phyloP scores from a whole-genome alignment of 1,140 invertebrate genomes.

The Chrysomallon squamiferum region DNA sequence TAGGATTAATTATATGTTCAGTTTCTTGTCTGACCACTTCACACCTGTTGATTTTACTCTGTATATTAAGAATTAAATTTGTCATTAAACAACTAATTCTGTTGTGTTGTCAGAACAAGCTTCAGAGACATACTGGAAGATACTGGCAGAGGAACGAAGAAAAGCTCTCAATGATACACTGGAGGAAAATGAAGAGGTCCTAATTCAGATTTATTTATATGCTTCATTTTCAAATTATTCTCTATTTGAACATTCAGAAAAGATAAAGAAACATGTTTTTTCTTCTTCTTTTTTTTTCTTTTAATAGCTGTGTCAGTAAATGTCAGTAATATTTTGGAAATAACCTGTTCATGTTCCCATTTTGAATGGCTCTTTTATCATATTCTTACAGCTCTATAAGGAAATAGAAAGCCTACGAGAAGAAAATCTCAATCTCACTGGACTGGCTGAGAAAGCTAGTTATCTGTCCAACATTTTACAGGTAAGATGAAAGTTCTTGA shows the following conservation, averaged over 20 bases:
- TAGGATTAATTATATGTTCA: too few relatives aligned
- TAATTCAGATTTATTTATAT: too few relatives aligned
- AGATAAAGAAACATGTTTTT: too few relatives aligned
- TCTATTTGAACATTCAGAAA: neutral
- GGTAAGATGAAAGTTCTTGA: constrained; percentile 25
- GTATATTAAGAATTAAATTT: too few relatives aligned
- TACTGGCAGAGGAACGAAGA: constrained; percentile 44
- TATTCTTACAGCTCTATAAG: constrained; percentile 37
- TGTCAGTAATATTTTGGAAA: too few relatives aligned
- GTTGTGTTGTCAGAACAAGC: constrained; percentile 31
- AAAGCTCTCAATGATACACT: constrained; percentile 46
- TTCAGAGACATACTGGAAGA: constrained; percentile 46
- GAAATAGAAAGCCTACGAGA: constrained; percentile 31
- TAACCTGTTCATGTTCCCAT: too few relatives aligned
- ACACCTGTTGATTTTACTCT: too few relatives aligned
- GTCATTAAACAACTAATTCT: too few relatives aligned
- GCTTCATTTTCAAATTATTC: neutral
- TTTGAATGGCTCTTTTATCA: too few relatives aligned
- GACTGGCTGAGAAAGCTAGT: constrained; percentile 36
- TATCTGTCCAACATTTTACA: constrained; percentile 36
- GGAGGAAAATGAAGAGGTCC: constrained; percentile 47
- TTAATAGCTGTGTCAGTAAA: too few relatives aligned
- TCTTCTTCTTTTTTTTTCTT: too few relatives aligned
- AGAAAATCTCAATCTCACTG: constrained; percentile 37
- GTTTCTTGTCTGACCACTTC: too few relatives aligned